Conservation (phyloP, 2,797 vertebrate species). For the Acanthiza pusilla region DNA sequence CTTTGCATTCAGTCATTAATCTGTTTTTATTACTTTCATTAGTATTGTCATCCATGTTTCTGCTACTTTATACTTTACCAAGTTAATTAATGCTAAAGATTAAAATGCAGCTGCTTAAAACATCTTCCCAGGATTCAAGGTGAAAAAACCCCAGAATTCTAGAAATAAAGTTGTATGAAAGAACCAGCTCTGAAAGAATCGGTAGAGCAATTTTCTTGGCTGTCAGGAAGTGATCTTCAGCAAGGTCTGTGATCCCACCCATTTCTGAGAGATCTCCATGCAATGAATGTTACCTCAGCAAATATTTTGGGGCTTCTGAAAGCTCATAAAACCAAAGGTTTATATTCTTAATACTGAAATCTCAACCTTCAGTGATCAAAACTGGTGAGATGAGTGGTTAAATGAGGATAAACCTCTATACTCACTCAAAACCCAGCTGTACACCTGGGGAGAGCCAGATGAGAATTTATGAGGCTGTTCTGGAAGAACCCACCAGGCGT, state of each 20-base stretch:
- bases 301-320: neutral
- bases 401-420: neutral
- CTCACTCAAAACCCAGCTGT: neutral
- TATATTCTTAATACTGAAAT: neutral
- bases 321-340: neutral
- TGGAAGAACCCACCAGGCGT: neutral
- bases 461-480: neutral
- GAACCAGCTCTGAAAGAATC: neutral
- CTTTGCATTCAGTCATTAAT: constrained; percentile 22
- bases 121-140: neutral
- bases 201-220: neutral
- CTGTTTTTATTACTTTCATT: constrained; percentile 29
- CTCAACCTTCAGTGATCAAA: neutral
- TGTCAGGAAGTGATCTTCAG: neutral
- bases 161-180: neutral
- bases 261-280: neutral
- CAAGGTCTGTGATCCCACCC: neutral
- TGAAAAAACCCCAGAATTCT: neutral
- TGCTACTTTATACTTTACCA: neutral
- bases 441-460: neutral
- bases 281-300: neutral
- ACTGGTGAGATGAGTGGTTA: neutral
- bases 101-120: neutral
- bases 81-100: constrained; percentile 4
- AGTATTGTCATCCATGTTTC: constrained; percentile 2